Evolutionary conservation across 2,797 vertebrate genomes (phyloP).

Genomic region (Periophthalmus magnuspinnatus): DNA sequence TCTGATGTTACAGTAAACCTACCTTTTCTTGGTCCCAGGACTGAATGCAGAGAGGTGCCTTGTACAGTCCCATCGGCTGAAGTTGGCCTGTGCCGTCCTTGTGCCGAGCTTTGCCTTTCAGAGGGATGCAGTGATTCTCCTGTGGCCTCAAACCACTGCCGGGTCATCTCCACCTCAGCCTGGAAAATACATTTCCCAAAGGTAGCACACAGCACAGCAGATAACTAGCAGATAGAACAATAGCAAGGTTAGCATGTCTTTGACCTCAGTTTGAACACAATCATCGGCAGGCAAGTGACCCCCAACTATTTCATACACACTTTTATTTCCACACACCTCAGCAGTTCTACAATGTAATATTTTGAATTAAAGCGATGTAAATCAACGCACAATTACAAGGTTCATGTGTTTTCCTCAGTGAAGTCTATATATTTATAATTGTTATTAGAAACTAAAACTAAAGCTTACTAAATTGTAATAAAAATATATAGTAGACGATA

Average conservation of each 20-base stretch:
- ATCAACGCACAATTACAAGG: background rate
- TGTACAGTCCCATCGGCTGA: constrained; percentile 5
- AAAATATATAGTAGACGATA: background rate
- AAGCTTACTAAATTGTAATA: background rate
- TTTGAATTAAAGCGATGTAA: background rate
- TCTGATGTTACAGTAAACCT: background rate
- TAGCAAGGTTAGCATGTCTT: constrained; percentile 72
- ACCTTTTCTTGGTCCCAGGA: background rate
- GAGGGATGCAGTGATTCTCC: constrained; percentile 45
- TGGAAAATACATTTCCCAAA: constrained; percentile 65
- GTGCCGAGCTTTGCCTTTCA: constrained; percentile 27
- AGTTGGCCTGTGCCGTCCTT: constrained; percentile 33
- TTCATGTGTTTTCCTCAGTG: no score
- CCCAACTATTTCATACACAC: constrained; percentile 29
- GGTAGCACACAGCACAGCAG: constrained; percentile 50
- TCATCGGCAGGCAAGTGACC: constrained; percentile 55
- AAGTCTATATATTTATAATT: background rate
- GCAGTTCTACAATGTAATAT: background rate
- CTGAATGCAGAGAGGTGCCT: constrained; percentile 16
- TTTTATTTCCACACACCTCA: background rate
- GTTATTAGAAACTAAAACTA: background rate
- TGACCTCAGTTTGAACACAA: constrained; percentile 53
- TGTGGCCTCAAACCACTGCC: constrained; percentile 36
- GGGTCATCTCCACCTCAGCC: constrained; percentile 42
- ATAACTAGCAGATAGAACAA: constrained; percentile 67